Percentiles rank a stretch among this genome's conserved stretches.
Evolutionary conservation across 2,888 invertebrate species (phyloP).

Genomic region (Suillia variegata): DNA sequence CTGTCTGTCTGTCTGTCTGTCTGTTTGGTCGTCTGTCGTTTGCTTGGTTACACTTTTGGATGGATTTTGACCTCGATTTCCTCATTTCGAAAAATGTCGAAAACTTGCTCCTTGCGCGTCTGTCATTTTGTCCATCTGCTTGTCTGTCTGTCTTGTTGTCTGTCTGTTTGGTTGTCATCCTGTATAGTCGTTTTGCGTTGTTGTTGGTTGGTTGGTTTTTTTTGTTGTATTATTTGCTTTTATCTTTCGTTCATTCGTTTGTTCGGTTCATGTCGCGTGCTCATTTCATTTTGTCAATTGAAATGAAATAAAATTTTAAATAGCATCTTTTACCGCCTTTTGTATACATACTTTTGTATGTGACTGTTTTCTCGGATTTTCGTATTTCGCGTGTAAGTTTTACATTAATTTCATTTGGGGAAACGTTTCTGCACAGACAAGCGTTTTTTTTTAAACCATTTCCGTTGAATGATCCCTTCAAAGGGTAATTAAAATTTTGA

Average conservation of each 20-base stretch:
- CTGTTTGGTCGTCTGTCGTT: too few relatives aligned
- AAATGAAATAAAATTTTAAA: slow-evolving; percentile 1
- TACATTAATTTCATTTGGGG: background rate
- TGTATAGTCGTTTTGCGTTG: too few relatives aligned
- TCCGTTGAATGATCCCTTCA: background rate
- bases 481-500: background rate
- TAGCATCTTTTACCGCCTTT: background rate
- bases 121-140: too few relatives aligned
- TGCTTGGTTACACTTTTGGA: background rate
- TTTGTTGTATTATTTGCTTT: too few relatives aligned
- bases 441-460: background rate
- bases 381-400: background rate
- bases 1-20: too few relatives aligned
- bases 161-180: too few relatives aligned
- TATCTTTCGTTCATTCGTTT: background rate
- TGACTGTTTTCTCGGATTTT: background rate
- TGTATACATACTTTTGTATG: background rate
- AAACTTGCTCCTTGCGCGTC: background rate
- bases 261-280: background rate
- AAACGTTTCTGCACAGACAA: background rate
- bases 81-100: slow-evolving; percentile 2
- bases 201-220: too few relatives aligned
- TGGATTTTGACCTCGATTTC: slow-evolving; percentile 2
- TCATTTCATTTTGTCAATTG: background rate
- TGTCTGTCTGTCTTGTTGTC: background rate